Evolutionary conservation across 1,140 invertebrate genomes (phyloP).

Genomic region (Limonius californicus): DNA sequence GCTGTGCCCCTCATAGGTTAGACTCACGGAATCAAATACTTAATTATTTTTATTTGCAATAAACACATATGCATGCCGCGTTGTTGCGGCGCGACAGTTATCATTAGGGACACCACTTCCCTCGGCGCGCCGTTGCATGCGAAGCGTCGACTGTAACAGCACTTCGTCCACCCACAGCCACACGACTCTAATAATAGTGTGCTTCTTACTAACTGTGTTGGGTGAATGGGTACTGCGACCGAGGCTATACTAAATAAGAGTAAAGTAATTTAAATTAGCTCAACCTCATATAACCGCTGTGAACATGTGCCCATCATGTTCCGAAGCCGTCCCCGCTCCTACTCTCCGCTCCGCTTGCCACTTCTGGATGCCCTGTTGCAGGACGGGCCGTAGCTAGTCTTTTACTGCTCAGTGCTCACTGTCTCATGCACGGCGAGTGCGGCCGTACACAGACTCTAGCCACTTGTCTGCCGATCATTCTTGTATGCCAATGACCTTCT

Average conservation of each 20-base stretch:
- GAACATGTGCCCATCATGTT: conserved; percentile 22
- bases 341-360: conserved; percentile 20
- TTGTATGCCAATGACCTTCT: conserved; percentile 43
- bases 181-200: conserved; percentile 32
- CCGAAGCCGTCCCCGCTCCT: conserved; percentile 16
- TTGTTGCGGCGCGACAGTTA: conserved; percentile 3
- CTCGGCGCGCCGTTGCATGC: conserved; percentile 14
- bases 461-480: conserved; percentile 34
- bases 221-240: conserved; percentile 40
- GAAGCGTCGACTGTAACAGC: conserved; percentile 36
- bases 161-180: conserved; percentile 42
- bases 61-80: conserved; percentile 19
- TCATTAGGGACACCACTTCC: conserved; percentile 23
- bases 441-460: conserved; percentile 21
- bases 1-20: conserved; percentile 96
- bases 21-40: conserved; percentile 36
- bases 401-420: conserved; percentile 36
- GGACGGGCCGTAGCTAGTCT: conserved; percentile 29
- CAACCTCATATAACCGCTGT: conserved; percentile 22
- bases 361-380: conserved; percentile 28
- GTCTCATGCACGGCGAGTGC: conserved; percentile 29
- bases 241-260: conserved; percentile 32
- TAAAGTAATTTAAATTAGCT: conserved; percentile 24
- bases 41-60: conserved; percentile 18
- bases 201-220: conserved; percentile 33